These are phyloP conservation scores for Charanyca ferruginea DNA, from an alignment of 2,888 invertebrate genomes.

Conservation along the genomic window DNA sequence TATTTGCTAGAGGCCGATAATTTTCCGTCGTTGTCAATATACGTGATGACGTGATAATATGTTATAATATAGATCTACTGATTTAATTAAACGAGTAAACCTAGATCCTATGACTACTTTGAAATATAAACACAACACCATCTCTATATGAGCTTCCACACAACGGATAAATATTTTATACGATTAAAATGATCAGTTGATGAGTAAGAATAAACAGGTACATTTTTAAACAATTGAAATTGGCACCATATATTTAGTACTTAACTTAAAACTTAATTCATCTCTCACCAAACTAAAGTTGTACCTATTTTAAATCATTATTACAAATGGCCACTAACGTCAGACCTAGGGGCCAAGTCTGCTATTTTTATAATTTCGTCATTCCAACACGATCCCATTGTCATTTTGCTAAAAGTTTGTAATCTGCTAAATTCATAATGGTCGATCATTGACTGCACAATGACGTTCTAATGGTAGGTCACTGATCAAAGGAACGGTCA, in stretches of 20 bases:
- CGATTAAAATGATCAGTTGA: constrained; percentile 1
- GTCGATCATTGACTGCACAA: no score
- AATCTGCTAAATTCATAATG: no score
- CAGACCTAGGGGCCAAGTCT: no score
- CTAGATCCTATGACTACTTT: not conserved
- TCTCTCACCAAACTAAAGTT: constrained; percentile 1
- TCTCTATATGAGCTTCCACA: not conserved
- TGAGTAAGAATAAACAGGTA: constrained; percentile 14
- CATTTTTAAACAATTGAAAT: constrained; percentile 15
- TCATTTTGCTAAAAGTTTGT: no score
- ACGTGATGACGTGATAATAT: not conserved
- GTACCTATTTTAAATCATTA: constrained; percentile 10
- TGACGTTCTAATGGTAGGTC: no score
- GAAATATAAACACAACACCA: not conserved
- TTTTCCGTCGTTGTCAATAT: not conserved
- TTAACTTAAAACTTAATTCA: constrained; percentile 6
- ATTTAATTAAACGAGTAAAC: constrained; percentile 9
- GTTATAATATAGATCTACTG: not conserved
- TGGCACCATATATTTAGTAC: constrained; percentile 27
- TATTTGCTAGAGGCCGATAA: not conserved
- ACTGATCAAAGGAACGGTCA: no score
- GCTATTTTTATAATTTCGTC: no score
- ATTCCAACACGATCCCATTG: no score
- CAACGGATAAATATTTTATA: not conserved
- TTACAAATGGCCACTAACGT: constrained; percentile 16